Evolutionary conservation across 2,113 vertebrate species (phyloP), one percentile per base, ranked within the genome.

Genomic region (Macquaria ambigua): DNA sequence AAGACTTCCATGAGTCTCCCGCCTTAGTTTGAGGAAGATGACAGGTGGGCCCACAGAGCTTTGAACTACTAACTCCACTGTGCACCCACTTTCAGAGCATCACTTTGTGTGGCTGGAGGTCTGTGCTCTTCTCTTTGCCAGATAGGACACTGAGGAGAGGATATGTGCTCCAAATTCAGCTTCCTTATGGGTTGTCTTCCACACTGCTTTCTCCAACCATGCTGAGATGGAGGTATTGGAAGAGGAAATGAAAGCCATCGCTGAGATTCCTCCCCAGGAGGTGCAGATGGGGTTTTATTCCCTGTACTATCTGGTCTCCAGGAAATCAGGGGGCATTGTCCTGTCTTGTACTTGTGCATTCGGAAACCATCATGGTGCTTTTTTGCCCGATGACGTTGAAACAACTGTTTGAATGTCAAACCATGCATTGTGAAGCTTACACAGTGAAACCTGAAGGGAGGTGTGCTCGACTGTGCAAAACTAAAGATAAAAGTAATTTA

Each of bases 161-260:
- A 81, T 53, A 43, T 73, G 55, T n/a, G 12, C 61, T 82, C 31
- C 73, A 50, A 34, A 69, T 75, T 84, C 78, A 80, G 74, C 63
- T 53, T 71, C 68, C 59, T 69, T 12, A n/a, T 48, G 66, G 55
- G 56, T 59, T 28, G 14, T 53, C 59, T 62, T 74, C 9, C 52
- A 77, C 53, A 53, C 50, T 43, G 11, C 53, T 80, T 34, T 74
- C 20, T 78, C 53, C 14, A 64, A 43, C 25, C 25, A 58, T 48
- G 68, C 63, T 25, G 53, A 28, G 41, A 31, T 59, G 48, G 73
- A 39, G n/a, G 16, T 8, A 59, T 18, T 48, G 28, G 6, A 66
- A 25, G 56, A 28, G 37, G 71, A 71, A 79, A 69, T 59, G 23
- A 68, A 63, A 76, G n/a, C 18, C 25, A 77, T 79, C n/a, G 71